These are phyloP conservation scores for Chaetodon trifasciatus DNA, from an alignment of 2,797 vertebrate genomes.

Conservation along the genomic window DNA sequence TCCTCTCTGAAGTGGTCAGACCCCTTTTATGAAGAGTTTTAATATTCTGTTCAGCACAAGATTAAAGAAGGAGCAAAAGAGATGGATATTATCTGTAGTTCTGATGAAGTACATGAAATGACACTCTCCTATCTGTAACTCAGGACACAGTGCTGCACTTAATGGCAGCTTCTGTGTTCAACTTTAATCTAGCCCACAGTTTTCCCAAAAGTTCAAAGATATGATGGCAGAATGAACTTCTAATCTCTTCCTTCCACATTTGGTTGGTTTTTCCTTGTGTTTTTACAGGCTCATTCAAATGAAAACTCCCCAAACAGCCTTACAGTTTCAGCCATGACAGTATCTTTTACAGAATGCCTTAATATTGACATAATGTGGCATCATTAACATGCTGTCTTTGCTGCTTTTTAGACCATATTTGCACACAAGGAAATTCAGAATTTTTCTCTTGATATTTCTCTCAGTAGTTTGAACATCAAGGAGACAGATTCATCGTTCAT, in stretches of 20 bases:
- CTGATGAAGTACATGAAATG: slow-evolving; percentile 57
- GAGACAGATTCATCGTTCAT: neutral
- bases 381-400: neutral
- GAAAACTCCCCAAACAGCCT: neutral
- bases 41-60: slow-evolving; percentile 70
- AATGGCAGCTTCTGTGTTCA: slow-evolving; percentile 23
- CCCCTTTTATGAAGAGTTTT: slow-evolving; percentile 48
- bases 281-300: slow-evolving; percentile 32
- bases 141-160: slow-evolving; percentile 42
- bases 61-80: slow-evolving; percentile 56
- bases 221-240: slow-evolving; percentile 1
- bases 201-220: slow-evolving; percentile 40
- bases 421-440: neutral
- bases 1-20: slow-evolving; percentile 30
- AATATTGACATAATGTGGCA: slow-evolving; percentile 3
- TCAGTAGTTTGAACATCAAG: neutral
- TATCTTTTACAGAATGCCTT: slow-evolving; percentile 13
- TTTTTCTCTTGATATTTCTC: neutral
- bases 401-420: slow-evolving; percentile 10
- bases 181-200: slow-evolving; percentile 47
- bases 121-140: slow-evolving; percentile 55
- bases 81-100: slow-evolving; percentile 53
- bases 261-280: slow-evolving; percentile 16
- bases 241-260: slow-evolving; percentile 37
- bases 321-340: neutral